A percentile compares a stretch with the other conserved stretches of the same genome.
Conservation (phyloP, 1,140 invertebrate species). For the Polyergus mexicanus region DNA sequence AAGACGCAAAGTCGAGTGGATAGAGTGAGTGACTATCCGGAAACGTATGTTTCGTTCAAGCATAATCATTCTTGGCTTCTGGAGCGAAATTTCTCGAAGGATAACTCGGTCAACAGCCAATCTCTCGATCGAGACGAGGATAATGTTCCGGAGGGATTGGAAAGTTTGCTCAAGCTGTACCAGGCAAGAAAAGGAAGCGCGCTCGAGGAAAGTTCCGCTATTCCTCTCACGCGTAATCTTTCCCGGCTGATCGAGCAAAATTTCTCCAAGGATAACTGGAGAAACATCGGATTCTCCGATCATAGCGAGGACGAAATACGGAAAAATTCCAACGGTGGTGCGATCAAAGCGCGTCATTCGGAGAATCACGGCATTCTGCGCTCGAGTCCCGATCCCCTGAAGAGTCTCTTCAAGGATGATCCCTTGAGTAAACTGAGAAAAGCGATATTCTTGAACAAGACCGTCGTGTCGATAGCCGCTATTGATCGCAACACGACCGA, state of each 20-base stretch:
- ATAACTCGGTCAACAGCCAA: conserved; percentile 46
- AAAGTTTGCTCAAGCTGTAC: conserved; percentile 33
- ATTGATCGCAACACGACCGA: conserved; percentile 38
- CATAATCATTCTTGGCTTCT: conserved; percentile 30
- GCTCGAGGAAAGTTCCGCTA: neutral
- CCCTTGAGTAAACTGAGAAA: conserved; percentile 64
- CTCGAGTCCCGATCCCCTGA: conserved; percentile 32
- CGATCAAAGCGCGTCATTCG: neutral
- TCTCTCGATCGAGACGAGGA: conserved; percentile 31
- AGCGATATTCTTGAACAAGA: conserved; percentile 46
- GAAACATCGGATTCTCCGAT: neutral
- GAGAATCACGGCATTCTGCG: conserved; percentile 42
- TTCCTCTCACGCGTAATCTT: conserved; percentile 24
- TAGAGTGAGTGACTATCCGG: neutral
- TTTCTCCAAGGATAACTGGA: conserved; percentile 22
- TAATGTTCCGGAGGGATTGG: conserved; percentile 30
- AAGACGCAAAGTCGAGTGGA: neutral
- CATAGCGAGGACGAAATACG: neutral
- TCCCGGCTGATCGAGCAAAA: conserved; percentile 39
- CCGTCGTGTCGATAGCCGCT: neutral
- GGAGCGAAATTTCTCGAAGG: conserved; percentile 25
- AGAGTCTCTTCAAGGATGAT: conserved; percentile 40
- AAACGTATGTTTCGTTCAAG: conserved; percentile 15
- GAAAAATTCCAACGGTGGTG: neutral
- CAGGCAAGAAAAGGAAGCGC: neutral